Base-by-base conservation (phyloP, 2,888 invertebrate genomes). In the Mallateleia sp. region DNA sequence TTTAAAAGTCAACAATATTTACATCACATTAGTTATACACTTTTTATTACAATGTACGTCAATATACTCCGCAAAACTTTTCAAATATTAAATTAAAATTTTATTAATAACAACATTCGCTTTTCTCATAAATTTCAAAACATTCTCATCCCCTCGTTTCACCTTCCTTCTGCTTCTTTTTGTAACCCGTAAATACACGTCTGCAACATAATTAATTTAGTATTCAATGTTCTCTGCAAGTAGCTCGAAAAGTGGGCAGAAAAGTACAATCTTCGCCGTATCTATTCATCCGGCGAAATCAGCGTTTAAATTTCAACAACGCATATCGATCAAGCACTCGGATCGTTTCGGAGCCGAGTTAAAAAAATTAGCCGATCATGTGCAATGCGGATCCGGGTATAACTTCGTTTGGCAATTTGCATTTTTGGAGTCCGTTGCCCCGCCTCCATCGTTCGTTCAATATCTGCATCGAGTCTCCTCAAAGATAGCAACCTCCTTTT, bases 371-470 rank as follows among this genome's bases (percentile, higher is more conserved):
- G 78, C 47, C 58, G 72, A 78, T 78, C 78, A 50, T 64, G 78
- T 32, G 38, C 69, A 62, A 74, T 62, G 72, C 58, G 54, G 62
- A 85, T 85, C 54, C 74, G 79, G 69, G 74, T 74, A 75, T 69
- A 74, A 25, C 42, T 60, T 58, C 24, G 67, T 69, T 54, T 52
- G 20, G 56, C 58, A 85, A 85, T 85, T 85, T 85, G 74, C 85
- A 74, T 85, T 79, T 79, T 85, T 15, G n/a, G 38, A 67, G 67
- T 78, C 38, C 58, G 42, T 69, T 62, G 85, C 74, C 42, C 85
- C 85, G 85, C 85, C 85, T 69, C 38, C 79, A 47, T 79, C 66
- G 64, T 66, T 83, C 84, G 78, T 47, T 34, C 69, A 15, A 78
- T 83, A 78, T 78, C 72, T 71, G 78, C 77, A 78, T 72, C 42